Percentiles rank a stretch among this genome's conserved stretches.
These are phyloP conservation scores for Microchirus variegatus DNA, from an alignment of 2,797 vertebrate genomes.

Conservation along the genomic window DNA sequence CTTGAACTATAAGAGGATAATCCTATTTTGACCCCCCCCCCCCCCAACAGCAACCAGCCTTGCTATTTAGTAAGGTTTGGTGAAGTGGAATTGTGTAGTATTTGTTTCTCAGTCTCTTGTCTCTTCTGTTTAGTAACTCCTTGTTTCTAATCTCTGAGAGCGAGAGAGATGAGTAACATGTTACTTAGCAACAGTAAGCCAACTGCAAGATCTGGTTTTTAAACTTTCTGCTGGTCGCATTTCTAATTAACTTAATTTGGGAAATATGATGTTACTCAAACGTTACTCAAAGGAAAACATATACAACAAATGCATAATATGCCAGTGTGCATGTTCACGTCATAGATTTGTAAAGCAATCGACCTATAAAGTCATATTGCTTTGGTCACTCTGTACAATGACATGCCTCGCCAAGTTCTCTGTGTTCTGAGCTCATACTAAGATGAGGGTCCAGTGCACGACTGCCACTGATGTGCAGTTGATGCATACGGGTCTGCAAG, in stretches of 20 bases:
- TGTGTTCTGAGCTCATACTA: no score
- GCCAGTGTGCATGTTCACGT: no score
- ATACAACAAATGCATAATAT: no score
- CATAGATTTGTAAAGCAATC: no score
- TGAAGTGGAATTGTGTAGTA: slow-evolving; percentile 31
- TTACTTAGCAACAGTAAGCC: slow-evolving; percentile 47
- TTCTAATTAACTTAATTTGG: slow-evolving; percentile 5
- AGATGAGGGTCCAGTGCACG: no score
- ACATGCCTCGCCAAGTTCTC: no score
- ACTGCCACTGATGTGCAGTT: no score
- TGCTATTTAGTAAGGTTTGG: slow-evolving; percentile 36
- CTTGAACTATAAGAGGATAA: slow-evolving; percentile 79
- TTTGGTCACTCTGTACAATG: no score
- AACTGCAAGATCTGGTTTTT: slow-evolving; percentile 17
- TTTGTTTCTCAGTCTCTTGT: slow-evolving; percentile 15
- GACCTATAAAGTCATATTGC: no score
- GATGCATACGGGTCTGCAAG: no score
- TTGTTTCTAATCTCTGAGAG: slow-evolving; percentile 33
- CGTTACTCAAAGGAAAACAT: no score
- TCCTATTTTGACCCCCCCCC: slow-evolving; percentile 64
- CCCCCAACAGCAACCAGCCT: slow-evolving; percentile 49
- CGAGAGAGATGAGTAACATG: slow-evolving; percentile 21
- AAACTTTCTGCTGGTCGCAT: neutral
- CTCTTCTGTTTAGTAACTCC: slow-evolving; percentile 16
- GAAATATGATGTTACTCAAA: no score